Evolutionary conservation across 2,797 vertebrate genomes (phyloP), one percentile per base, ranked within the genome.

Genomic region (Calcarius lapponicus): DNA sequence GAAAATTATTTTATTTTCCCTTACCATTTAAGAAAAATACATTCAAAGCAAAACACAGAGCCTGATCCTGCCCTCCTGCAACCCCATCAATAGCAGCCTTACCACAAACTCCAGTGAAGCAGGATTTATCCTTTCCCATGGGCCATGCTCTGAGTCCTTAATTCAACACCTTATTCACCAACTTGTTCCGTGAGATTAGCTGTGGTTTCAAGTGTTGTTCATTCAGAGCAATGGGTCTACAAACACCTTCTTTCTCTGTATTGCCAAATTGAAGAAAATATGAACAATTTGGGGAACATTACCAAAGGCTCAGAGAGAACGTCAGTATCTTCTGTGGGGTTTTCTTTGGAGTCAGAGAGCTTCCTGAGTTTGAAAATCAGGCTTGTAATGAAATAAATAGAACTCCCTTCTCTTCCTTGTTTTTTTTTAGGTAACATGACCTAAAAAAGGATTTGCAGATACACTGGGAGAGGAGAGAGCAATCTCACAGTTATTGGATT

Each of bases 111-210:
- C 78, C 76, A 94, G 67, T 2, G 8, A 83, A 90, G 60, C 60
- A 80, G 74, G 60, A 90, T 86, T 95, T 94, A 70, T 40, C 78
- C 92, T 43, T 87, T 92, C 48, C 80, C 13, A 1, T 10, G 10
- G 53, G 78, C 78, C 26, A 3, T 34, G 71, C 56, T 88, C 66
- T 42, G 66, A 92, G 91, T 71, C 66, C 84, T 91, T 93, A 86
- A 74, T 90, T 90, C 88, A 93, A 89, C 85, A 91, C 40, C 42
- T 92, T 85, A 82, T 84, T 90, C 91, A 88, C 64, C 70, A 82
- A 31, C 51, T 73, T 90, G 54, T 85, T 80, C 36, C 2, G 8
- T n/a, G 82, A 94, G 67, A 92, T 92, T 66, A 95, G 80, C 57
- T 85, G 80, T 86, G 66, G 48, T 81, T 93, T 79, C 82, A 92